Evolutionary conservation across 2,888 invertebrate species (phyloP).

Genomic region (Dolichomitus sp.): DNA sequence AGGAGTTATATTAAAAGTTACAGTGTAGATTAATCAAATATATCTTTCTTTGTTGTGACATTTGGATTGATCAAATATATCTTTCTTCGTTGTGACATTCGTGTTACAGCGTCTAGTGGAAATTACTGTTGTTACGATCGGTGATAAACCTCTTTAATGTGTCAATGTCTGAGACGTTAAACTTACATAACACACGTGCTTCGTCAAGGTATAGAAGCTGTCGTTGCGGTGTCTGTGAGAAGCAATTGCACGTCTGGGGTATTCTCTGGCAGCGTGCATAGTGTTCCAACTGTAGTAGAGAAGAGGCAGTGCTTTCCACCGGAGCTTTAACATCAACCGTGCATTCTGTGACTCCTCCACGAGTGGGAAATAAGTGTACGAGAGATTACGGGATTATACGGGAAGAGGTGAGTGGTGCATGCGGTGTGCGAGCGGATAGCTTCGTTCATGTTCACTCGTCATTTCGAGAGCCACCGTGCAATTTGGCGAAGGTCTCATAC

Average conservation of each 20-base stretch:
- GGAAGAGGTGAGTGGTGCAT: constrained; percentile 45
- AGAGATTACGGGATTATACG: constrained; percentile 65
- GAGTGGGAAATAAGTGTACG: constrained; percentile 62
- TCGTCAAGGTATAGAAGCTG: constrained; percentile 1
- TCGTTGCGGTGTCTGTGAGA: constrained; percentile 18
- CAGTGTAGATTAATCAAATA: too few relatives aligned
- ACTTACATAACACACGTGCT: neutral
- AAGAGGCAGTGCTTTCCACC: constrained; percentile 54
- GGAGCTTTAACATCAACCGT: constrained; percentile 38
- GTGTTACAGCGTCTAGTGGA: neutral
- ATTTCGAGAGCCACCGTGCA: constrained; percentile 58
- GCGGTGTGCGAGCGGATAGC: constrained; percentile 40
- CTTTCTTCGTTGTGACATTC: neutral
- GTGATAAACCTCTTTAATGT: constrained; percentile 1
- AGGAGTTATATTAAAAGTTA: too few relatives aligned
- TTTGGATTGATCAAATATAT: neutral
- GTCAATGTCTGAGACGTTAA: constrained; percentile 10
- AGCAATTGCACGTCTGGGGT: constrained; percentile 26
- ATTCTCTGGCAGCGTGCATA: constrained; percentile 14
- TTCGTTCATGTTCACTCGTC: constrained; percentile 59
- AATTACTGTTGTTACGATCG: neutral
- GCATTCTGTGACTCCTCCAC: constrained; percentile 49
- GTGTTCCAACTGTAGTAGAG: constrained; percentile 33
- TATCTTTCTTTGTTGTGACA: too few relatives aligned
- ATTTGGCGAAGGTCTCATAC: constrained; percentile 55